phyloP scores from a whole-genome alignment of 2,888 invertebrate species.

The Galerucella pusilla region DNA sequence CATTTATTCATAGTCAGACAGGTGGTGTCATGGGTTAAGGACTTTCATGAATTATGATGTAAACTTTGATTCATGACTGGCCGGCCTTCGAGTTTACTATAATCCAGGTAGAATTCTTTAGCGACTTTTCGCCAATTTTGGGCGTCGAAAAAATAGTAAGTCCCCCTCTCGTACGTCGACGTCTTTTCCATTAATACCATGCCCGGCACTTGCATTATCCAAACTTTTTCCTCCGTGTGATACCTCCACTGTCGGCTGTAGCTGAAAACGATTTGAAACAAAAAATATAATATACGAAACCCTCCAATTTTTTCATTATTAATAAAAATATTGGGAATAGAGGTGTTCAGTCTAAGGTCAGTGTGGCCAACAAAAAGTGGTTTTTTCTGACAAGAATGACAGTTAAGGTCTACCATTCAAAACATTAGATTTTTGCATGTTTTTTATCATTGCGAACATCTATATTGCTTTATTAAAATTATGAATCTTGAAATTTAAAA shows the following conservation, averaged over 20 bases:
- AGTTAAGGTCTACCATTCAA: too few relatives aligned
- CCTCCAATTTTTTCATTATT: background rate
- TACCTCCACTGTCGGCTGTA: conserved; percentile 99
- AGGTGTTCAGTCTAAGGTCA: too few relatives aligned
- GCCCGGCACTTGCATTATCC: conserved; percentile 98
- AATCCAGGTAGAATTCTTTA: conserved; percentile 98
- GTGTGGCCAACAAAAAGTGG: too few relatives aligned
- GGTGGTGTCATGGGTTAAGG: conserved; percentile 56
- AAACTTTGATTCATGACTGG: conserved; percentile 77
- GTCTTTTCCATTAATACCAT: conserved; percentile 96
- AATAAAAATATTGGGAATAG: background rate
- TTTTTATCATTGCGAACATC: too few relatives aligned
- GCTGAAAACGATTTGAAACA: conserved; percentile 67
- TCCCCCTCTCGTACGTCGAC: conserved; percentile 96
- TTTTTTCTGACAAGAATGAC: too few relatives aligned
- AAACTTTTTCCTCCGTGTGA: conserved; percentile 98
- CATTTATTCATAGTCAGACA: conserved; percentile 60
- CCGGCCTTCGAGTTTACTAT: conserved; percentile 97
- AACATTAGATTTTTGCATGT: too few relatives aligned
- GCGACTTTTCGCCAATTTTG: conserved; percentile 97
- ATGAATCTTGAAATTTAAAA: too few relatives aligned
- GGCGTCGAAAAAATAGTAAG: conserved; percentile 99
- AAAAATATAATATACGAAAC: background rate
- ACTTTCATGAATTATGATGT: conserved; percentile 52
- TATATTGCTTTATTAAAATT: too few relatives aligned